Evolutionary conservation across 2,797 vertebrate species (phyloP).

Genomic region (Delichon dasypus): DNA sequence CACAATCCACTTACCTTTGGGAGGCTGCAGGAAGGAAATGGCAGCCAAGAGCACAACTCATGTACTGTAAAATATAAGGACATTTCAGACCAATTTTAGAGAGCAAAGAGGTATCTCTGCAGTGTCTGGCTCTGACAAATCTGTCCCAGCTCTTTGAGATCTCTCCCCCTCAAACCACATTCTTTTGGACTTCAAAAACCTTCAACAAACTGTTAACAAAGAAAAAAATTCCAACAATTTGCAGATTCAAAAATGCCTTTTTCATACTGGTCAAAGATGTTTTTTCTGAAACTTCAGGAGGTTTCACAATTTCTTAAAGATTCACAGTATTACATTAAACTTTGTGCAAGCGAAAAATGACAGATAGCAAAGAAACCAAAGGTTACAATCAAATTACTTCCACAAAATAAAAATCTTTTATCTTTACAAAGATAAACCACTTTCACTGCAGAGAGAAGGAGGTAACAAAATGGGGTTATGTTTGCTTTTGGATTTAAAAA

Average conservation of each 20-base stretch:
- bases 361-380: not conserved
- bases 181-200: not conserved
- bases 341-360: not conserved
- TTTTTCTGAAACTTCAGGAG: not conserved
- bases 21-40: constrained; percentile 53
- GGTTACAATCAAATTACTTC: not conserved
- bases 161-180: not conserved
- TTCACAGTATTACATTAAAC: not conserved
- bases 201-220: not conserved
- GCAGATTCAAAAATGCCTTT: not conserved
- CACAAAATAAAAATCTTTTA: not conserved
- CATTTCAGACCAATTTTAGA: constrained; percentile 49
- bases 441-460: not conserved
- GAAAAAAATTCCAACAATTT: not conserved
- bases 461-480: not conserved
- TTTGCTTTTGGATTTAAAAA: not conserved
- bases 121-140: not conserved
- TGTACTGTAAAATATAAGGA: constrained; percentile 39
- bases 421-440: not conserved
- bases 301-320: not conserved
- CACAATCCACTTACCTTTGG: constrained; percentile 66
- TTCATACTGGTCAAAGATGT: not conserved
- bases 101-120: constrained; percentile 14
- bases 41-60: constrained; percentile 44
- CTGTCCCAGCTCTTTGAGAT: not conserved